phyloP scores from a whole-genome alignment of 2,113 vertebrate genomes.

The Petaurus breviceps region DNA sequence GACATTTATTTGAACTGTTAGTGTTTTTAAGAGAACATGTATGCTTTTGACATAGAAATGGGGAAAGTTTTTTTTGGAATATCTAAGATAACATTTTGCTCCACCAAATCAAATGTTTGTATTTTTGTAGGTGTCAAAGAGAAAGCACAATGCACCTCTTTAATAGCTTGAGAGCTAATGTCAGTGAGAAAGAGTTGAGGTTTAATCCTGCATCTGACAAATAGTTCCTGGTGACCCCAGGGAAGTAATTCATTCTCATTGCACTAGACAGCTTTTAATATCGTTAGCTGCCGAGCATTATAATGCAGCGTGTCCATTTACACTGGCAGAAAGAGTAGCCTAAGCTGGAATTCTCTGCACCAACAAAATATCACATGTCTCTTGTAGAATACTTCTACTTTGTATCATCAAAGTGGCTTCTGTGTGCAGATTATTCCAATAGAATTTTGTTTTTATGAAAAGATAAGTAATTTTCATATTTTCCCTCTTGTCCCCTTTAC shows the following conservation, averaged over 20 bases:
- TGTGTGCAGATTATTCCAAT: neutral
- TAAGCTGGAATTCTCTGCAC: neutral
- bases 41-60: neutral
- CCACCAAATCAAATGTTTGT: neutral
- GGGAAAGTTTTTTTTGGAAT: accelerated
- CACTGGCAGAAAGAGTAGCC: neutral
- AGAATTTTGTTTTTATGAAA: neutral
- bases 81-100: neutral
- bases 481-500: neutral
- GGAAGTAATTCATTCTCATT: neutral
- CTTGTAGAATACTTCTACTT: neutral
- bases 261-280: neutral
- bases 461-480: neutral
- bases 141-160: neutral
- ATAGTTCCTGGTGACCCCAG: neutral
- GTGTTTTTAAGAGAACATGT: neutral
- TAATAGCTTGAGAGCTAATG: neutral
- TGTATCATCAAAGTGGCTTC: neutral
- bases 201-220: neutral
- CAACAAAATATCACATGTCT: neutral
- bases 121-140: neutral
- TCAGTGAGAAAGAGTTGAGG: neutral
- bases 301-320: no score
- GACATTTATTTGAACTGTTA: neutral
- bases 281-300: neutral